Percentiles rank a stretch among this genome's conserved stretches.
Conservation (phyloP, 2,113 vertebrate genomes). For the Trogon surrucura region DNA sequence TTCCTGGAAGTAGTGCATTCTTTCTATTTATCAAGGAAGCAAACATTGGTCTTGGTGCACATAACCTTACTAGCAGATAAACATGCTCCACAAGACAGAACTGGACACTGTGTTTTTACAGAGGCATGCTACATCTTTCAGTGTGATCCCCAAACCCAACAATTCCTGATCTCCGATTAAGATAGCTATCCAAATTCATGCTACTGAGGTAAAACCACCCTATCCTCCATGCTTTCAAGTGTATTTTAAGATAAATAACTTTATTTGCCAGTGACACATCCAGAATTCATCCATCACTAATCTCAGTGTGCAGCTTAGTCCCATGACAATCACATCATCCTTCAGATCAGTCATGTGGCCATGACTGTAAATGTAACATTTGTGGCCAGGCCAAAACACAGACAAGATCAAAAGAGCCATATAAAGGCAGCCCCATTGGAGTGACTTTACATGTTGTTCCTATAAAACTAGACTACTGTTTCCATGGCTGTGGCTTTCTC, state of each 20-base stretch:
- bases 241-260: background rate
- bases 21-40: background rate
- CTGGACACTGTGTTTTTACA: background rate
- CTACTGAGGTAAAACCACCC: background rate
- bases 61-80: background rate
- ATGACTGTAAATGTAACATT: background rate
- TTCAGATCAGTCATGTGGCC: background rate
- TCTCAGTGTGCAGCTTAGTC: background rate
- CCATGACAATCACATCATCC: background rate
- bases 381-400: background rate
- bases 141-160: background rate
- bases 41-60: background rate
- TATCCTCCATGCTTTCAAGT: background rate
- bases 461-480: background rate
- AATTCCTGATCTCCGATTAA: background rate
- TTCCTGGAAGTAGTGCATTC: background rate
- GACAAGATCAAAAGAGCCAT: constrained; percentile 14
- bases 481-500: background rate
- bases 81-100: background rate
- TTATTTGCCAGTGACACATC: background rate
- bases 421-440: background rate
- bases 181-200: background rate
- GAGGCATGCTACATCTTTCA: background rate
- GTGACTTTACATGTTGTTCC: background rate
- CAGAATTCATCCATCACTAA: background rate